Evolutionary conservation across 2,113 vertebrate genomes (phyloP).

Genomic region (Perccottus glenii): DNA sequence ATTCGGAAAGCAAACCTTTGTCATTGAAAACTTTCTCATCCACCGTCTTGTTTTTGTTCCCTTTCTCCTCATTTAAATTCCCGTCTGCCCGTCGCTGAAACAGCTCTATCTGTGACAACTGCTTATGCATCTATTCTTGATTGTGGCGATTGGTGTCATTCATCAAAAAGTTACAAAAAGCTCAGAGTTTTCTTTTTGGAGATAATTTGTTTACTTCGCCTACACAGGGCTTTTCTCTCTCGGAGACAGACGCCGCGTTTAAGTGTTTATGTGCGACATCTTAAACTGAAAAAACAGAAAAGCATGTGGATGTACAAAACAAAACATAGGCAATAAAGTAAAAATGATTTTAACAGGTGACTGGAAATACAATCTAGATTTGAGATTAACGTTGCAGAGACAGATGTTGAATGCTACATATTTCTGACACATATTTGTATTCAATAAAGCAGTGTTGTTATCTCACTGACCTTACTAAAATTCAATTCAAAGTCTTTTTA

Average conservation of each 20-base stretch:
- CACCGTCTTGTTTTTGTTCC: background rate
- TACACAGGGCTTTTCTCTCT: background rate
- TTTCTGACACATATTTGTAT: too few relatives aligned
- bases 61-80: background rate
- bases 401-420: too few relatives aligned
- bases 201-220: constrained; percentile 7
- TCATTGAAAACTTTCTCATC: too few relatives aligned
- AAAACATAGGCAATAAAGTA: background rate
- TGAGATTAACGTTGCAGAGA: too few relatives aligned
- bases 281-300: background rate
- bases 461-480: too few relatives aligned
- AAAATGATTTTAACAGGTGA: background rate
- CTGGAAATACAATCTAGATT: too few relatives aligned
- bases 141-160: constrained; percentile 31
- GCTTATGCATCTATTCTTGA: background rate
- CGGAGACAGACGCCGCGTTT: background rate
- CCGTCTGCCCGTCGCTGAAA: background rate
- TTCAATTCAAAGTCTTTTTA: too few relatives aligned
- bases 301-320: background rate
- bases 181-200: background rate
- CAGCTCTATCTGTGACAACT: constrained; percentile 12
- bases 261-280: background rate
- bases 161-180: constrained; percentile 31
- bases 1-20: too few relatives aligned
- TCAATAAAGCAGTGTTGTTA: too few relatives aligned